A percentile compares a stretch with the other conserved stretches of the same genome.
phyloP scores from a whole-genome alignment of 30 jellyfish, hydroid and myxozoan genomes.

The Euphysa ruthae region DNA sequence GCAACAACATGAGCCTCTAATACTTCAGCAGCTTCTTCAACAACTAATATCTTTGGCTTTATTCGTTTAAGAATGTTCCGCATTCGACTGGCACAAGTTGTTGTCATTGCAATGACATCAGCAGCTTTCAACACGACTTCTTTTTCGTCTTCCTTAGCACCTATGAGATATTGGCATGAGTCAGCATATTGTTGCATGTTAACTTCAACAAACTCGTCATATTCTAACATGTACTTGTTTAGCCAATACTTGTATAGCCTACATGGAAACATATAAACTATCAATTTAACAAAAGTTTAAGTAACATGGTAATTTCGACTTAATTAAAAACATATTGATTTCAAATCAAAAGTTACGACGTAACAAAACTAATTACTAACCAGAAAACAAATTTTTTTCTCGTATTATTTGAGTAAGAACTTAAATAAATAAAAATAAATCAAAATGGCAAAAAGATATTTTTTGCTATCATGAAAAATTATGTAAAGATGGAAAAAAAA shows the following conservation, averaged over 20 bases:
- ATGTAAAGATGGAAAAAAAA: too few species aligned
- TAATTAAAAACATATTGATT: background rate
- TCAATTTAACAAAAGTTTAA: background rate
- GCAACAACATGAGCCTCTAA: constrained; percentile 81
- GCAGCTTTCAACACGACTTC: constrained; percentile 26
- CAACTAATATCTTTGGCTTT: constrained; percentile 51
- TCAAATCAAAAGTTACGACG: background rate
- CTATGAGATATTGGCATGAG: constrained; percentile 34
- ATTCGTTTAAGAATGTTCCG: constrained; percentile 28
- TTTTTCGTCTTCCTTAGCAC: constrained; percentile 38
- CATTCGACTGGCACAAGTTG: constrained; percentile 70
- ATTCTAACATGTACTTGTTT: constrained; percentile 6
- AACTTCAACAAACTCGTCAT: constrained; percentile 14
- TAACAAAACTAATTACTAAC: background rate
- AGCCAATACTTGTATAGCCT: constrained; percentile 49
- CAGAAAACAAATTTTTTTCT: background rate
- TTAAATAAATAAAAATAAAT: too few species aligned
- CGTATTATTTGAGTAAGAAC: too few species aligned
- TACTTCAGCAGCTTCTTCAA: constrained; percentile 96
- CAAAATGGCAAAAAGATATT: too few species aligned
- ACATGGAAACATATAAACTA: background rate
- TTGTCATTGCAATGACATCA: constrained; percentile 75
- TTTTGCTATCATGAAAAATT: too few species aligned
- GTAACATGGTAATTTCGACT: background rate
- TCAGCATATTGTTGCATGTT: constrained; percentile 45